These are phyloP conservation scores for Vidua chalybeata DNA, from an alignment of 2,113 vertebrate species.

Conservation along the genomic window DNA sequence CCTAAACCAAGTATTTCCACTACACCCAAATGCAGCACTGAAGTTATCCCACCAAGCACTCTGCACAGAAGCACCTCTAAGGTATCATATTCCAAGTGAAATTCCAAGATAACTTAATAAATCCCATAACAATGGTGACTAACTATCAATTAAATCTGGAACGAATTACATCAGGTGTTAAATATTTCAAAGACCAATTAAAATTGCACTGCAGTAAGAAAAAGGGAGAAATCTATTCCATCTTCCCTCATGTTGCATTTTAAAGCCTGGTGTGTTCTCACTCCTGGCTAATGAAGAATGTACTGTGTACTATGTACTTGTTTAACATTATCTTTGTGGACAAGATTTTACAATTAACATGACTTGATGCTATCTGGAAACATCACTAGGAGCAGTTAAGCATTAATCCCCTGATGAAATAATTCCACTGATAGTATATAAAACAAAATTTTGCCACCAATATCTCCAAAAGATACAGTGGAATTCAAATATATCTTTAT, in stretches of 20 bases:
- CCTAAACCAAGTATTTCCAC: background rate
- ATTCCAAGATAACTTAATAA: background rate
- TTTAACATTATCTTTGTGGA: background rate
- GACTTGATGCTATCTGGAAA: background rate
- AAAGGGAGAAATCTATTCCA: background rate
- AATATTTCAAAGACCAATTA: background rate
- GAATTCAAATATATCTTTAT: background rate
- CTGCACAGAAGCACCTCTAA: background rate
- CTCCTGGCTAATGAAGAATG: background rate
- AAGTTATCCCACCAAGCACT: background rate
- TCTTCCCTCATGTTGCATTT: background rate
- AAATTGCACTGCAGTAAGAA: background rate
- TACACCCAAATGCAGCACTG: background rate
- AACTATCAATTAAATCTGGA: background rate
- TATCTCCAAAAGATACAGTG: background rate
- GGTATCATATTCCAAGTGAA: background rate
- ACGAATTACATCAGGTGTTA: background rate
- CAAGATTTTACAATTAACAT: background rate
- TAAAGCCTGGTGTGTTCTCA: background rate
- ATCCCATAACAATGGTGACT: background rate
- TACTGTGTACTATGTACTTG: background rate
- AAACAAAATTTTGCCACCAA: background rate
- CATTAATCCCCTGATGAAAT: background rate
- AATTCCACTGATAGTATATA: background rate
- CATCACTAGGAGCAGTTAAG: background rate